Conservation (phyloP, 2,113 vertebrate species). For the Artemisiospiza belli region DNA sequence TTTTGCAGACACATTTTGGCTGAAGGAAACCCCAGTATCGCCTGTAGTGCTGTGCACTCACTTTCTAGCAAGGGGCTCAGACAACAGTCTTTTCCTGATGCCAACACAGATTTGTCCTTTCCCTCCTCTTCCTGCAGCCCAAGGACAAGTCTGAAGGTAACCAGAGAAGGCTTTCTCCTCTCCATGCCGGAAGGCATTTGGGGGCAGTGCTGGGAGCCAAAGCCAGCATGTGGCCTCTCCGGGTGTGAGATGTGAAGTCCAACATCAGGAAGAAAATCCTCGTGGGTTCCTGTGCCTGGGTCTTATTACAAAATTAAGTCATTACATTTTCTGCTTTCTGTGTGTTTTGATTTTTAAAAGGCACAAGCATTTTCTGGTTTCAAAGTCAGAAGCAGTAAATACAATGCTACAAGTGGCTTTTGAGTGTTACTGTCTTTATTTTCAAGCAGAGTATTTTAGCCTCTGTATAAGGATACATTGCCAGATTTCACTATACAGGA, state of each 20-base stretch:
- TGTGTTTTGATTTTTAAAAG: background rate
- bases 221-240: background rate
- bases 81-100: background rate
- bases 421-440: background rate
- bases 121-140: background rate
- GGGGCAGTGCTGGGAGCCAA: background rate
- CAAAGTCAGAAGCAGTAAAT: background rate
- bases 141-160: constrained; percentile 26
- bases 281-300: background rate
- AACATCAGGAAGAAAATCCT: background rate
- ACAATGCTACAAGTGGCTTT: background rate
- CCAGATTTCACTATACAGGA: background rate
- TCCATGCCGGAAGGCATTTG: background rate
- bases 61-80: background rate
- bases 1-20: background rate
- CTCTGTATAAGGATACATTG: background rate
- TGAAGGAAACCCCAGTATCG: background rate
- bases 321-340: background rate
- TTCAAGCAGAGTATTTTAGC: background rate
- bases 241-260: background rate
- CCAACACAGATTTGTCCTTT: background rate
- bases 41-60: background rate
- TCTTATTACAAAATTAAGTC: background rate
- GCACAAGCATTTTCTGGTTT: background rate
- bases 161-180: background rate